Conservation (phyloP, 92 coral and sea anemone species). For the Diadumene lineata region DNA sequence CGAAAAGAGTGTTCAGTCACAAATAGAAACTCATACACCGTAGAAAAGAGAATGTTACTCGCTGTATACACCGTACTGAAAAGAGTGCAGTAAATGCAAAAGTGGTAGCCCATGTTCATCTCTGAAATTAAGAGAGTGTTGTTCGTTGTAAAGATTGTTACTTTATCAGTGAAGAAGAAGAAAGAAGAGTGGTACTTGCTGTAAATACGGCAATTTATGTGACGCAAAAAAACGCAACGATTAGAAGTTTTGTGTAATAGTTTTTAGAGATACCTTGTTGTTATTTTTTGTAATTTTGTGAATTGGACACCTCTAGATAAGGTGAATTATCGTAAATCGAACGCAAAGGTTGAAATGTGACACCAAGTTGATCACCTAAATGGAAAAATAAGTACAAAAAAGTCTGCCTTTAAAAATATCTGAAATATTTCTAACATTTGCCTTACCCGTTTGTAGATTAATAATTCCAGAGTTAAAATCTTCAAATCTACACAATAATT, state of each 20-base stretch:
- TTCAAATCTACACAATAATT: constrained; percentile 1
- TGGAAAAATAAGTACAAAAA: constrained; percentile 15
- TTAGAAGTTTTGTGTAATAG: too few relatives aligned
- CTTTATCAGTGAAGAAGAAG: not conserved
- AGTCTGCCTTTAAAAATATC: constrained; percentile 18
- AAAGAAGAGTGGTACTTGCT: not conserved
- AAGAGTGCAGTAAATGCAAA: not conserved
- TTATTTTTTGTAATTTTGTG: not conserved
- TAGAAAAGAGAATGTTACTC: not conserved
- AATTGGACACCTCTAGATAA: not conserved
- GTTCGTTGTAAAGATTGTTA: not conserved
- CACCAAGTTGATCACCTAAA: constrained; percentile 1
- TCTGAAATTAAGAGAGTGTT: not conserved
- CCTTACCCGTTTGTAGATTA: not conserved
- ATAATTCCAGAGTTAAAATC: not conserved
- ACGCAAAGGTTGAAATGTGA: constrained; percentile 12
- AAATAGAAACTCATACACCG: too few relatives aligned
- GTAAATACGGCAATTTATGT: not conserved
- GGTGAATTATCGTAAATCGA: not conserved
- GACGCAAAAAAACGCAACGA: not conserved
- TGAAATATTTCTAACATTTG: constrained; percentile 16
- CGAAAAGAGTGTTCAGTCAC: too few relatives aligned
- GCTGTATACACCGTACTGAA: not conserved
- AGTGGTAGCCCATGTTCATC: not conserved
- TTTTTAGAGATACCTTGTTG: not conserved